phyloP scores from a whole-genome alignment of 2,113 vertebrate genomes.

The Epinephelus lanceolatus region DNA sequence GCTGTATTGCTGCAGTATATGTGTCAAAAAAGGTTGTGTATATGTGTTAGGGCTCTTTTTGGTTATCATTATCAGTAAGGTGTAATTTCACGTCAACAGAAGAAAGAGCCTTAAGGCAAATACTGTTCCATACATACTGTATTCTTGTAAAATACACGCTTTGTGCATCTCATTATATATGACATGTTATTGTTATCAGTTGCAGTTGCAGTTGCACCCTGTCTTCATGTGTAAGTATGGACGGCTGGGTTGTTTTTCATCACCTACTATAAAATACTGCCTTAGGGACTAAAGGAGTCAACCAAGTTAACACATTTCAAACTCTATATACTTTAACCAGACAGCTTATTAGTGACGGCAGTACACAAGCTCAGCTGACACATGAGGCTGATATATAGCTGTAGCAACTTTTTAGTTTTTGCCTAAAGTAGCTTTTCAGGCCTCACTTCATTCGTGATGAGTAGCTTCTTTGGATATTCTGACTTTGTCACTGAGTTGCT shows the following conservation, averaged over 20 bases:
- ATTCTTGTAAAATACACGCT: background rate
- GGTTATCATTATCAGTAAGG: background rate
- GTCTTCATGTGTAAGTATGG: background rate
- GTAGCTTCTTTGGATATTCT: constrained; percentile 39
- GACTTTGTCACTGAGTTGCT: constrained; percentile 45
- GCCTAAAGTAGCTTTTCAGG: background rate
- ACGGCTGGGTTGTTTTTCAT: background rate
- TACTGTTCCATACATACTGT: background rate
- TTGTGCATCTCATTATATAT: background rate
- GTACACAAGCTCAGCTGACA: background rate
- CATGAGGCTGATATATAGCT: background rate
- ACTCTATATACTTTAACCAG: constrained; percentile 7
- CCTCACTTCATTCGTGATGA: constrained; percentile 20
- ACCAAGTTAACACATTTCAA: background rate
- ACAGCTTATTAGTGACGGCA: background rate
- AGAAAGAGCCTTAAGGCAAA: background rate
- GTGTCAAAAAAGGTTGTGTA: background rate
- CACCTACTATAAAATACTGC: background rate
- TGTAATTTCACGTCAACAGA: background rate
- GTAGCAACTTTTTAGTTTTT: constrained; percentile 11
- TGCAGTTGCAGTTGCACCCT: background rate
- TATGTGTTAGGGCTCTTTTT: constrained; percentile 1
- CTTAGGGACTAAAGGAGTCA: background rate
- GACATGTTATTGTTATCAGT: background rate
- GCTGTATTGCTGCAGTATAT: background rate